Conservation (phyloP, 2,113 vertebrate species). For the Poeciliopsis prolifica region DNA sequence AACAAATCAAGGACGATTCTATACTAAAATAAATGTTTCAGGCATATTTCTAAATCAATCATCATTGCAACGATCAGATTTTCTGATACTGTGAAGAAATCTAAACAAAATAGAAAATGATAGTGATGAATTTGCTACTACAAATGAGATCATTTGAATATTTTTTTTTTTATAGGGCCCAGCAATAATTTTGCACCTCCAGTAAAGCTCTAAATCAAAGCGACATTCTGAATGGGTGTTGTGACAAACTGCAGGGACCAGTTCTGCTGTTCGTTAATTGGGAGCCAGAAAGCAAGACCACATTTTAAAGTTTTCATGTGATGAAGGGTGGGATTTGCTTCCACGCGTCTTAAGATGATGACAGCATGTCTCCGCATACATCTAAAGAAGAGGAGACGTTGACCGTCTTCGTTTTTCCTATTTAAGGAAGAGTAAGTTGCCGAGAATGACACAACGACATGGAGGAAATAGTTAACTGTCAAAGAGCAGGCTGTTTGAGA, state of each 20-base stretch:
- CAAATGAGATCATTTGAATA: too few species aligned
- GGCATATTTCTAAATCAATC: too few species aligned
- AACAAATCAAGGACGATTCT: too few species aligned
- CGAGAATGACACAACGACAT: background rate
- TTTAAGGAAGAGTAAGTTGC: slow-evolving; percentile 20
- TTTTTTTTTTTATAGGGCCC: background rate
- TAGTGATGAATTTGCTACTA: too few species aligned
- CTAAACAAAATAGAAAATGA: too few species aligned
- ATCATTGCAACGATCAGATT: too few species aligned
- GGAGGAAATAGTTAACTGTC: slow-evolving; percentile 32
- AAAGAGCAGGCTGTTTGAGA: slow-evolving; percentile 30
- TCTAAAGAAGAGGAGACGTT: slow-evolving; percentile 28
- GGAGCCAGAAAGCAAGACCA: slow-evolving; percentile 19
- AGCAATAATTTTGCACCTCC: too few species aligned
- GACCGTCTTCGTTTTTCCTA: slow-evolving; percentile 14
- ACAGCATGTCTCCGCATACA: slow-evolving; percentile 6
- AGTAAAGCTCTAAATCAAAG: background rate
- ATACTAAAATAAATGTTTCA: too few species aligned
- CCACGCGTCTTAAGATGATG: background rate
- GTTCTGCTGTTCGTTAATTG: background rate
- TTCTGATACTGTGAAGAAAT: too few species aligned
- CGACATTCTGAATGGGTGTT: background rate
- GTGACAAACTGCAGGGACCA: background rate
- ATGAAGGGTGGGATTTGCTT: background rate
- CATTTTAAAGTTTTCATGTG: background rate